Percentiles rank a stretch among this genome's conserved stretches.
These are phyloP conservation scores for Agriopis aurantiaria DNA, from an alignment of 2,888 invertebrate species.

Conservation along the genomic window DNA sequence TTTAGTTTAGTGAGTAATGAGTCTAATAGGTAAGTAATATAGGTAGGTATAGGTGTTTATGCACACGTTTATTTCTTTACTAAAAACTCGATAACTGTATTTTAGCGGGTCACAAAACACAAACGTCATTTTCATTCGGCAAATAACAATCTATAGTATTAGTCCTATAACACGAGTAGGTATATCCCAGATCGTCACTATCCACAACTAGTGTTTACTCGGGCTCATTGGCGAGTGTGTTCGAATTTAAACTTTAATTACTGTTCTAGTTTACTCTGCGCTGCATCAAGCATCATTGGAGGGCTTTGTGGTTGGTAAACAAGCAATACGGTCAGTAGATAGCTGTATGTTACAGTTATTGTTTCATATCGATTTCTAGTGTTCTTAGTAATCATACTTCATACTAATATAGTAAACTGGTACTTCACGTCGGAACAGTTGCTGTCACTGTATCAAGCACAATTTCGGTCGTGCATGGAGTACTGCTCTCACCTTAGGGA, in stretches of 20 bases:
- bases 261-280: conserved; percentile 44
- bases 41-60: too few relatives aligned
- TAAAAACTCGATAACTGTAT: too few relatives aligned
- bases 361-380: conserved; percentile 1
- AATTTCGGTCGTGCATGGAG: too few relatives aligned
- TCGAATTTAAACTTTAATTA: conserved; percentile 60
- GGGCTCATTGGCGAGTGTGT: conserved; percentile 46
- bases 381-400: not conserved
- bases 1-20: too few relatives aligned
- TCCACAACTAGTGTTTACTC: conserved; percentile 41
- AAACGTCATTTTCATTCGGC: not conserved
- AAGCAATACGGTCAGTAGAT: not conserved
- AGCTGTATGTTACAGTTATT: not conserved
- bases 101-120: too few relatives aligned
- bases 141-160: not conserved
- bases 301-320: conserved; percentile 22
- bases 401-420: too few relatives aligned
- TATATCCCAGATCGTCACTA: conserved; percentile 11
- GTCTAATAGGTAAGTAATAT: too few relatives aligned
- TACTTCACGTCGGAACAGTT: too few relatives aligned
- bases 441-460: too few relatives aligned
- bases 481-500: too few relatives aligned
- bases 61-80: too few relatives aligned
- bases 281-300: conserved; percentile 23
- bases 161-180: not conserved